These are phyloP conservation scores for Oryzias sinensis DNA, from an alignment of 2,797 vertebrate genomes.

Conservation along the genomic window DNA sequence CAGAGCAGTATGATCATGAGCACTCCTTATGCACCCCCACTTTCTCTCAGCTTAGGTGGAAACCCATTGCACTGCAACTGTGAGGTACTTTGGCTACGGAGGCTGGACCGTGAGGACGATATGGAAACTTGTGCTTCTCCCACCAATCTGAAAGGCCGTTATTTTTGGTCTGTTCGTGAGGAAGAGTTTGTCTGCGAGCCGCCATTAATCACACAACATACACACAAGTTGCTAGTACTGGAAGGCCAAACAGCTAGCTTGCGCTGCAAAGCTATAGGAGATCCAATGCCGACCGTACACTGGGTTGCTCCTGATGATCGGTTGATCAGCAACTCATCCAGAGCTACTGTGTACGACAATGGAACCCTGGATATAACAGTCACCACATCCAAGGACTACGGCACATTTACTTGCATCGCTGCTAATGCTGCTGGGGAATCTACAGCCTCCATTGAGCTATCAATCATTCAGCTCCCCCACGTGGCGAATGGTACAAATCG, in stretches of 20 bases:
- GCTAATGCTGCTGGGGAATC: constrained; percentile 96
- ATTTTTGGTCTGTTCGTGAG: constrained; percentile 95
- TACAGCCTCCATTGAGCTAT: constrained; percentile 91
- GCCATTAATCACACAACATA: constrained; percentile 95
- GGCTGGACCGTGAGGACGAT: constrained; percentile 91
- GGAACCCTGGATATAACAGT: constrained; percentile 94
- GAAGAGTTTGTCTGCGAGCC: constrained; percentile 97
- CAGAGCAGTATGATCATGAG: constrained; percentile 81
- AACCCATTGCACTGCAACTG: constrained; percentile 98
- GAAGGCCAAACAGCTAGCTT: constrained; percentile 94
- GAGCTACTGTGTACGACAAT: constrained; percentile 90
- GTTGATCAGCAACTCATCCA: constrained; percentile 91
- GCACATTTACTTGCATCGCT: constrained; percentile 95
- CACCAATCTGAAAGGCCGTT: constrained; percentile 88
- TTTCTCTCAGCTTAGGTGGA: constrained; percentile 95
- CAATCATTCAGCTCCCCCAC: constrained; percentile 96
- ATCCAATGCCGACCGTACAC: constrained; percentile 92
- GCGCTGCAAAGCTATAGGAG: constrained; percentile 95
- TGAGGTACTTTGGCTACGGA: constrained; percentile 92
- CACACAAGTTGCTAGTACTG: constrained; percentile 90
- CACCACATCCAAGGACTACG: constrained; percentile 94
- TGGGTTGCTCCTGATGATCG: constrained; percentile 95
- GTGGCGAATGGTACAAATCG: constrained; percentile 89
- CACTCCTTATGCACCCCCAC: constrained; percentile 86
- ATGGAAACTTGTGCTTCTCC: constrained; percentile 98